phyloP scores from a whole-genome alignment of 2,113 vertebrate genomes.

The Peucedramus taeniatus region DNA sequence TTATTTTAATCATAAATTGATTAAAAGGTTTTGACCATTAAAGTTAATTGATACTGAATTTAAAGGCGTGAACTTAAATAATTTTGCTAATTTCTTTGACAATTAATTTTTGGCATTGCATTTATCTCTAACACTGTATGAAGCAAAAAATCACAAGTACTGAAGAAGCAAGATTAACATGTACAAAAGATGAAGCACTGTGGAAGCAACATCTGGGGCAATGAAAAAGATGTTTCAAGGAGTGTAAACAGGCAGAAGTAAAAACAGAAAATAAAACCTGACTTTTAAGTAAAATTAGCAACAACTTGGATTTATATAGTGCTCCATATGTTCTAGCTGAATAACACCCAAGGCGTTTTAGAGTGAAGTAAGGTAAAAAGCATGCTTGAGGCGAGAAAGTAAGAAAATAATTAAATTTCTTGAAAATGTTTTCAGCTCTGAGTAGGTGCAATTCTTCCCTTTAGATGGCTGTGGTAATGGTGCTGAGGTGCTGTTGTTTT shows the following conservation, averaged over 20 bases:
- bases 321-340: conserved; percentile 65
- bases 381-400: not conserved
- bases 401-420: conserved; percentile 66
- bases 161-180: conserved; percentile 19
- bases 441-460: conserved; percentile 57
- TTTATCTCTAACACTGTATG: conserved; percentile 5
- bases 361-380: conserved; percentile 54
- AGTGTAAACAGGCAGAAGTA: conserved; percentile 63
- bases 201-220: conserved; percentile 31
- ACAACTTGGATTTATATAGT: conserved; percentile 70
- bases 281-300: conserved; percentile 74
- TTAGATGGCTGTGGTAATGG: conserved; percentile 46
- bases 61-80: conserved; percentile 59
- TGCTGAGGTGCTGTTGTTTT: conserved; percentile 60
- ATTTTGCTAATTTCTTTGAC: conserved; percentile 66
- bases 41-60: conserved; percentile 74
- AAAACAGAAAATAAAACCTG: conserved; percentile 72
- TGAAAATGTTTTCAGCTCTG: conserved; percentile 63
- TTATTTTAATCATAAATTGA: conserved; percentile 63
- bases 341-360: conserved; percentile 53
- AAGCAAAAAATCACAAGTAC: conserved; percentile 19
- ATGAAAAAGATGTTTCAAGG: conserved; percentile 52
- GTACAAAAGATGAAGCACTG: conserved; percentile 16
- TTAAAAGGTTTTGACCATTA: conserved; percentile 68
- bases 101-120: conserved; percentile 56